Percentiles rank a stretch among this genome's conserved stretches.
Conservation (phyloP, 2,888 invertebrate species). For the Biston stratarius region DNA sequence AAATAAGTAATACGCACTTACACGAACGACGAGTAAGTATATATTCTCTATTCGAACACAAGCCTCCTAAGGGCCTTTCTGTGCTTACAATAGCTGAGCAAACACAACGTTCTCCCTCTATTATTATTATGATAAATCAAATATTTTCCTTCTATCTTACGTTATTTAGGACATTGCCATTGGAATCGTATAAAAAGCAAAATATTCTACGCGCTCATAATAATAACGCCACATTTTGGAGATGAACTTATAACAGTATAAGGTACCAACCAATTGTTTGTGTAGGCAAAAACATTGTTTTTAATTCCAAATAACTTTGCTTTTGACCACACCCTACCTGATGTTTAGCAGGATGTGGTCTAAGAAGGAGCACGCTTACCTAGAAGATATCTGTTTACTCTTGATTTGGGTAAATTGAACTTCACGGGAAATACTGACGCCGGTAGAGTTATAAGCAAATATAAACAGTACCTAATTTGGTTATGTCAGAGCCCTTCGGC, state of each 20-base stretch:
- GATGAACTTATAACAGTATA: background rate
- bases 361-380: too few relatives aligned
- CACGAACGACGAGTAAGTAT: background rate
- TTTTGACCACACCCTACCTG: too few relatives aligned
- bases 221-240: constrained; percentile 3
- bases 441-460: too few relatives aligned
- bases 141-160: constrained; percentile 38
- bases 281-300: too few relatives aligned
- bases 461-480: too few relatives aligned
- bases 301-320: too few relatives aligned
- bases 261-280: too few relatives aligned
- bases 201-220: background rate
- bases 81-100: constrained; percentile 42
- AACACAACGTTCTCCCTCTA: constrained; percentile 34
- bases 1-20: background rate
- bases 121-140: constrained; percentile 46
- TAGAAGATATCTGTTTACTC: too few relatives aligned
- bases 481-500: too few relatives aligned
- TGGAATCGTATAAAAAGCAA: constrained; percentile 7
- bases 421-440: too few relatives aligned
- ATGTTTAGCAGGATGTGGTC: too few relatives aligned
- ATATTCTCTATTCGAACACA: constrained; percentile 17
- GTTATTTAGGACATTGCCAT: constrained; percentile 30
- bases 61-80: constrained; percentile 37
- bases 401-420: too few relatives aligned